Percentiles rank a stretch among this genome's conserved stretches.
Evolutionary conservation across 2,797 vertebrate species (phyloP).

Genomic region (Mus minutoides): DNA sequence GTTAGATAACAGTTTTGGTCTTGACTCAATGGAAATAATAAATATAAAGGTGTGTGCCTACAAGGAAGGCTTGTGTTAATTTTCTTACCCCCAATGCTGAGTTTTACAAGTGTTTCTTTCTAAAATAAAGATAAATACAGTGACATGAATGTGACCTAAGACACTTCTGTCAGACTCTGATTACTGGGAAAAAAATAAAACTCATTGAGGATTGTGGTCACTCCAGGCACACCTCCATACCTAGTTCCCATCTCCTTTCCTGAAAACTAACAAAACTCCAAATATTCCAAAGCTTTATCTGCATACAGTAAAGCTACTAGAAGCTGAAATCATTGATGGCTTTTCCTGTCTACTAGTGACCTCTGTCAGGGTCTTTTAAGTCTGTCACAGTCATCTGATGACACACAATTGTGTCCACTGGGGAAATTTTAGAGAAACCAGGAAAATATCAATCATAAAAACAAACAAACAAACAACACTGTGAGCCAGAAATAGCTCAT

Average conservation of each 20-base stretch:
- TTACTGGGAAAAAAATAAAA: background rate
- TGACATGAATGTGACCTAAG: background rate
- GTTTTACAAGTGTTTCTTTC: background rate
- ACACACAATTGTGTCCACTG: background rate
- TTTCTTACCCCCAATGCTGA: background rate
- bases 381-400: background rate
- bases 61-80: background rate
- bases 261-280: background rate
- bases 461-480: background rate
- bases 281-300: background rate
- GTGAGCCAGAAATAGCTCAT: background rate
- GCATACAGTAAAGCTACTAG: background rate
- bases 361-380: background rate
- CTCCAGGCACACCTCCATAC: background rate
- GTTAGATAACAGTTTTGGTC: background rate
- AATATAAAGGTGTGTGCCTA: too few species aligned
- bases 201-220: background rate
- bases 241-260: background rate
- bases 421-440: conserved; percentile 6
- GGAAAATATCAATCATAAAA: background rate
- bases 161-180: background rate
- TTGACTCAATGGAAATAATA: background rate
- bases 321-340: too few species aligned
- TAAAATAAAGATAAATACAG: conserved; percentile 22
- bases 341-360: background rate